Conservation (phyloP, 2,113 vertebrate genomes). For the Chauna torquata region DNA sequence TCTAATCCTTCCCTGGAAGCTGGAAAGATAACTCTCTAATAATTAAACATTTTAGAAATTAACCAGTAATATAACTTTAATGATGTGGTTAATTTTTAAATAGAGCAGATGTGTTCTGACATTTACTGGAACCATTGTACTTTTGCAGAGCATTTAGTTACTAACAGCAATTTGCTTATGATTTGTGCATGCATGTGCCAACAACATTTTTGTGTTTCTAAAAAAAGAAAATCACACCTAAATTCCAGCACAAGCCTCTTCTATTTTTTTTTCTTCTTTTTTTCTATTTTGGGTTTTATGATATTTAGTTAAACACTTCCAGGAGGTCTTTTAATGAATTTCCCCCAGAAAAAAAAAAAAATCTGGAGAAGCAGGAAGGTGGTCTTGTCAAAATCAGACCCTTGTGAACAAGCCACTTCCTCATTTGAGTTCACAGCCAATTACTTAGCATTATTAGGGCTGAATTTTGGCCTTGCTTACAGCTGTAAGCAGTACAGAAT, state of each 20-base stretch:
- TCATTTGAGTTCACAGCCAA: conserved; percentile 14
- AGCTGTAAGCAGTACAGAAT: neutral
- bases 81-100: conserved; percentile 64
- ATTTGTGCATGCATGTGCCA: neutral
- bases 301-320: conserved; percentile 8
- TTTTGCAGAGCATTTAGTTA: conserved; percentile 34
- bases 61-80: conserved; percentile 62
- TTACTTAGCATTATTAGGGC: neutral
- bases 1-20: conserved; percentile 29
- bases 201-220: neutral
- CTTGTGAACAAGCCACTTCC: conserved; percentile 8
- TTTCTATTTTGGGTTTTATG: neutral
- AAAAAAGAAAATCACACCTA: conserved; percentile 30
- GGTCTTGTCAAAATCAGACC: neutral
- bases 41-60: conserved; percentile 66
- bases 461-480: neutral
- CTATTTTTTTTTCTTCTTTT: neutral
- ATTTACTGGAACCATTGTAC: conserved; percentile 50
- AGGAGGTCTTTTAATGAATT: neutral
- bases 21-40: conserved; percentile 39
- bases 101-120: conserved; percentile 52
- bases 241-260: neutral
- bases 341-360: neutral
- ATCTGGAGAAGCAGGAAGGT: neutral
- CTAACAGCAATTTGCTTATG: conserved; percentile 30